Evolutionary conservation across 2,113 vertebrate species (phyloP).

Genomic region (Elachura formosa): DNA sequence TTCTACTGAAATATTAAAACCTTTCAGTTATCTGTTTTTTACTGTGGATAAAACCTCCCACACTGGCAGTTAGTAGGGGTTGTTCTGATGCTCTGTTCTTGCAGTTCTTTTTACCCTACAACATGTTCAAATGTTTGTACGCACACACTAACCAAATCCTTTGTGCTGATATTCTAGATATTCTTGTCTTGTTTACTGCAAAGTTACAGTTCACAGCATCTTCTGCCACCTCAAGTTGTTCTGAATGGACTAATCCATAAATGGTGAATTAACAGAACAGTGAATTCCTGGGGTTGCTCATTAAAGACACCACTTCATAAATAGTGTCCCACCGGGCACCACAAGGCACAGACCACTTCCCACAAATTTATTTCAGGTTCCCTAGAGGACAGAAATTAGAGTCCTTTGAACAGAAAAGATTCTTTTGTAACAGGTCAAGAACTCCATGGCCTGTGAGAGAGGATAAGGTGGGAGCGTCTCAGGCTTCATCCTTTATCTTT

Average conservation of each 20-base stretch:
- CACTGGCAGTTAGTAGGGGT: background rate
- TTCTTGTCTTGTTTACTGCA: background rate
- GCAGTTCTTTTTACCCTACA: background rate
- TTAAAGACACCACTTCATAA: background rate
- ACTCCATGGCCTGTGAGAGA: background rate
- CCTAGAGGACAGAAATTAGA: background rate
- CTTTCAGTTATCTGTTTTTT: background rate
- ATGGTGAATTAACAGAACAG: background rate
- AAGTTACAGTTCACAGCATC: background rate
- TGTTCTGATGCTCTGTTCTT: background rate
- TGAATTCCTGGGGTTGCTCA: background rate
- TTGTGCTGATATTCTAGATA: background rate
- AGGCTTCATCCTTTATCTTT: background rate
- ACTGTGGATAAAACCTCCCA: background rate
- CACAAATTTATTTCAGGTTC: background rate
- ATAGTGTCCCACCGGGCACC: background rate
- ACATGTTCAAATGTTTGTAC: background rate
- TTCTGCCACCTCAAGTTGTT: background rate
- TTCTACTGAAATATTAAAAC: background rate
- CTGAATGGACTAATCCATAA: background rate
- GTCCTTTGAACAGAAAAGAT: background rate
- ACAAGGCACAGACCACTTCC: background rate
- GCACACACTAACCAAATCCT: background rate
- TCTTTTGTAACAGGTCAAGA: background rate
- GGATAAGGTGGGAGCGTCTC: background rate